Evolutionary conservation across 2,888 invertebrate genomes (phyloP).

Genomic region (Scrobipalpa costella): DNA sequence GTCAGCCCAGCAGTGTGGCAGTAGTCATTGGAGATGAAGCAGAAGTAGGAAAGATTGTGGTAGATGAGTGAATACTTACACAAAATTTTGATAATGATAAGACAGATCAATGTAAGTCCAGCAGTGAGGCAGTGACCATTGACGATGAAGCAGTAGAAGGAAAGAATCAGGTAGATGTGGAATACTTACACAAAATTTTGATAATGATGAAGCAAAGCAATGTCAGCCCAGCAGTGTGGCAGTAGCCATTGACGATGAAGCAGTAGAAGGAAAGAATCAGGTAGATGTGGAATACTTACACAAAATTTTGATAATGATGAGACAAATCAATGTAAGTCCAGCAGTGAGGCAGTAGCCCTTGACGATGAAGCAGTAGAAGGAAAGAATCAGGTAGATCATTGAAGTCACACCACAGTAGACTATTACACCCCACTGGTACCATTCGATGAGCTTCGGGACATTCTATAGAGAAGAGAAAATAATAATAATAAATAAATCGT

Average conservation of each 20-base stretch:
- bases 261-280: too few relatives aligned
- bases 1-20: too few relatives aligned
- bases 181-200: too few relatives aligned
- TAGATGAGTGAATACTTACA: too few relatives aligned
- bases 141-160: slow-evolving; percentile 56
- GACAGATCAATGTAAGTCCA: slow-evolving; percentile 42
- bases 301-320: slow-evolving; percentile 41
- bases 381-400: slow-evolving; percentile 49
- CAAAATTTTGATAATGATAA: slow-evolving; percentile 48
- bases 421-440: slow-evolving; percentile 63
- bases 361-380: slow-evolving; percentile 56
- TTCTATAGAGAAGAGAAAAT: slow-evolving; percentile 50
- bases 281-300: too few relatives aligned
- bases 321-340: slow-evolving; percentile 42
- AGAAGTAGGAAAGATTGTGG: too few relatives aligned
- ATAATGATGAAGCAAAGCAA: slow-evolving; percentile 46
- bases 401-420: slow-evolving; percentile 46
- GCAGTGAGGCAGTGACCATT: slow-evolving; percentile 53
- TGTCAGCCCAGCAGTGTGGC: slow-evolving; percentile 47
- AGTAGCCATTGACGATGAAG: slow-evolving; percentile 43
- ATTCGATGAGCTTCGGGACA: slow-evolving; percentile 53
- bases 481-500: background rate
- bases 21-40: too few relatives aligned
- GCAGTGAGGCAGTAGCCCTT: slow-evolving; percentile 53
- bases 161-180: slow-evolving; percentile 50